A percentile compares a stretch with the other conserved stretches of the same genome.
Conservation (phyloP, 2,888 invertebrate species). For the Netelia melanura region DNA sequence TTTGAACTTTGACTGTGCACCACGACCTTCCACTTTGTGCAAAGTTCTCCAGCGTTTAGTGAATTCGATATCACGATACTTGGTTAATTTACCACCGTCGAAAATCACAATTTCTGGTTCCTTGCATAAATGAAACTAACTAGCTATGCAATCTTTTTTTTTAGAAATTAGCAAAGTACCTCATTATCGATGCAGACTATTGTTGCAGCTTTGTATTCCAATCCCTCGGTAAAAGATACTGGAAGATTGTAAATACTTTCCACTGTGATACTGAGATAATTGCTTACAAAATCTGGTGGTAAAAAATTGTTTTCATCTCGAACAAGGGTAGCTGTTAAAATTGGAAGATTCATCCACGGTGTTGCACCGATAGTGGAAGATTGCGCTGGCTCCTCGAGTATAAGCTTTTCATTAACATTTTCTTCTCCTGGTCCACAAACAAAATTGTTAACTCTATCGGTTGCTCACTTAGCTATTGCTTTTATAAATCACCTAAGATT, state of each 20-base stretch:
- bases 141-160: not conserved
- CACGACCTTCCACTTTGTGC: constrained; percentile 75
- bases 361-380: constrained; percentile 60
- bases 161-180: constrained; percentile 63
- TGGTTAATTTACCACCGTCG: constrained; percentile 72
- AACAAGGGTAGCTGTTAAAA: constrained; percentile 69
- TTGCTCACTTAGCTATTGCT: not conserved
- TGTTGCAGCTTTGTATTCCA: constrained; percentile 75
- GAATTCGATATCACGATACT: constrained; percentile 73
- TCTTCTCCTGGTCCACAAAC: constrained; percentile 72
- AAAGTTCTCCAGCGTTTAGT: constrained; percentile 77
- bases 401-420: constrained; percentile 71
- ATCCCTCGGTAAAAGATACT: constrained; percentile 67
- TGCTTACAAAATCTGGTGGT: constrained; percentile 59
- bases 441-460: not conserved
- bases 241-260: constrained; percentile 79
- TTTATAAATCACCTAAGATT: constrained; percentile 72
- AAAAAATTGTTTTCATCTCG: constrained; percentile 62
- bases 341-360: constrained; percentile 77
- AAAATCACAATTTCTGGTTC: constrained; percentile 67
- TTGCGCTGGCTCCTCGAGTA: constrained; percentile 70
- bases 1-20: constrained; percentile 76
- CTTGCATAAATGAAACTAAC: constrained; percentile 31
- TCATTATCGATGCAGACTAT: constrained; percentile 69
- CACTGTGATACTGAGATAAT: constrained; percentile 76